Evolutionary conservation across 2,797 vertebrate species (phyloP).

Genomic region (Anguilla obscura): DNA sequence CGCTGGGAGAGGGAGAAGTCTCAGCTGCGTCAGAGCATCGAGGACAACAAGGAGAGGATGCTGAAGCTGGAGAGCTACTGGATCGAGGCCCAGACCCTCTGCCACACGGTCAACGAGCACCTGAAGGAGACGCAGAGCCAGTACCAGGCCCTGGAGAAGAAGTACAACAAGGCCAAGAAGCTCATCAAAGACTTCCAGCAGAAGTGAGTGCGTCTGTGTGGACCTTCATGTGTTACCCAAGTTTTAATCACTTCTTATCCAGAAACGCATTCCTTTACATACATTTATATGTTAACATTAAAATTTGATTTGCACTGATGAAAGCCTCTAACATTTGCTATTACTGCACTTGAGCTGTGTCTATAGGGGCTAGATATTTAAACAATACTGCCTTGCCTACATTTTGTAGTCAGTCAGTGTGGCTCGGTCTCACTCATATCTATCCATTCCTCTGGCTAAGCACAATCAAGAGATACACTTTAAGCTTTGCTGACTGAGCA

Average conservation of each 20-base stretch:
- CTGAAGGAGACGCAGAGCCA: slow-evolving; percentile 97
- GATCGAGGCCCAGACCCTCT: slow-evolving; percentile 96
- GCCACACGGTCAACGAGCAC: slow-evolving; percentile 96
- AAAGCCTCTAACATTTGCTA: not conserved
- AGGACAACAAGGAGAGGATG: slow-evolving; percentile 98
- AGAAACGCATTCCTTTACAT: not conserved
- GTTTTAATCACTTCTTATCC: not conserved
- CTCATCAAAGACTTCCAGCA: slow-evolving; percentile 98
- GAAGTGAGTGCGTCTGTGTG: slow-evolving; percentile 79
- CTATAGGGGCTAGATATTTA: not conserved
- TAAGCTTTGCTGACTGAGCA: not conserved
- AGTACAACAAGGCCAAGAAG: slow-evolving; percentile 99
- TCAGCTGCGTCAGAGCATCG: slow-evolving; percentile 94
- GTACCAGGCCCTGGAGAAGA: slow-evolving; percentile 96
- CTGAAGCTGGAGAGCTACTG: slow-evolving; percentile 96
- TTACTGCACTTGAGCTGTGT: not conserved
- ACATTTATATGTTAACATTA: not conserved
- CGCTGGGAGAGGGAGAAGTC: slow-evolving; percentile 95
- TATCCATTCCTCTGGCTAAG: not conserved
- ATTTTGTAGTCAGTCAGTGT: not conserved
- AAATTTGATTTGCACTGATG: not conserved
- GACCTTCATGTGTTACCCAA: too few relatives aligned
- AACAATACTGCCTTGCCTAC: not conserved
- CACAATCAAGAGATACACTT: not conserved
- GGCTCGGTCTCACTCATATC: not conserved